These are phyloP conservation scores for Hyalella azteca DNA, from an alignment of 2,888 invertebrate genomes.

Conservation along the genomic window DNA sequence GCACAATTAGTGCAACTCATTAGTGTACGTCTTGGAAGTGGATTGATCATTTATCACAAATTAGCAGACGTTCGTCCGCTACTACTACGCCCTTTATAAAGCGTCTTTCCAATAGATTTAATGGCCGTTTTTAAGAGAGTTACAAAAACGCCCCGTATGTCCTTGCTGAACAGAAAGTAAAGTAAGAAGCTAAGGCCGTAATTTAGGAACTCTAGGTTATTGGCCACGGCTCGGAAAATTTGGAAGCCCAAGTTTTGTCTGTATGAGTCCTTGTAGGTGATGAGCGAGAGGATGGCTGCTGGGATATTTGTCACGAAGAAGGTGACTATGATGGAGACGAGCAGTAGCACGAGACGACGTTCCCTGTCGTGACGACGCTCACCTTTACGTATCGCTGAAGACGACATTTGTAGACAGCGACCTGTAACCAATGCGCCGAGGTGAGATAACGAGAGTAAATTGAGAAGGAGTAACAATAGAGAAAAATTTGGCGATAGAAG, in stretches of 20 bases:
- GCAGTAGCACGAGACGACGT: conserved; percentile 70
- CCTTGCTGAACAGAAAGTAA: conserved; percentile 78
- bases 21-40: too few species aligned
- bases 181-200: conserved; percentile 81
- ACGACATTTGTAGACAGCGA: background rate
- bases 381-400: conserved; percentile 40
- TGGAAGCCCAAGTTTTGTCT: conserved; percentile 70
- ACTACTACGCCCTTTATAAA: background rate
- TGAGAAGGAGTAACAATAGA: too few species aligned
- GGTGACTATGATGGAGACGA: conserved; percentile 71
- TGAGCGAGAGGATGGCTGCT: conserved; percentile 74
- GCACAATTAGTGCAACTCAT: too few species aligned
- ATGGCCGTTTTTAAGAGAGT: conserved; percentile 43
- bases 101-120: background rate
- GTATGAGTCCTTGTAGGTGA: conserved; percentile 72
- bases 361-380: conserved; percentile 65
- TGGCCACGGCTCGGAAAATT: conserved; percentile 74
- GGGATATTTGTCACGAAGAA: conserved; percentile 75
- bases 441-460: too few species aligned
- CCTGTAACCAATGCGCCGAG: background rate
- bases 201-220: conserved; percentile 76
- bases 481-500: too few species aligned
- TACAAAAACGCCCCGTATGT: conserved; percentile 74
- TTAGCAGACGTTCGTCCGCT: background rate
- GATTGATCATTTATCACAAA: background rate